Evolutionary conservation across 2,888 invertebrate genomes (phyloP).

Genomic region (Eueremaeus valkanovi): DNA sequence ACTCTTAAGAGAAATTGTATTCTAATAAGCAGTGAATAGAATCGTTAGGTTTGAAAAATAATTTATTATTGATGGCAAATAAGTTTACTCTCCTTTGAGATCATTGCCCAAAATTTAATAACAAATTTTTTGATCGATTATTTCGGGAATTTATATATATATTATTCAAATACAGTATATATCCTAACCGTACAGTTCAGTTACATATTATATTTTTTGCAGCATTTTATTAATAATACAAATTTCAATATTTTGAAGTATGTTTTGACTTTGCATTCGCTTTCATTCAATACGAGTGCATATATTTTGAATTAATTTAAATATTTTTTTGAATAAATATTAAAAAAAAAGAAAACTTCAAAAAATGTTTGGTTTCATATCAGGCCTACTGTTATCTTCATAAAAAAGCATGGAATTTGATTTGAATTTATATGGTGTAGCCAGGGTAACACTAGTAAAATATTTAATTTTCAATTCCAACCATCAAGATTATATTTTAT

Average conservation of each 20-base stretch:
- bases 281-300: not conserved
- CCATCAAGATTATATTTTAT: no score
- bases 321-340: not conserved
- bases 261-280: not conserved
- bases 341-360: not conserved
- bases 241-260: not conserved
- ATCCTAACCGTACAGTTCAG: not conserved
- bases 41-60: no score
- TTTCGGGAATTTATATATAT: not conserved
- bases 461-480: no score
- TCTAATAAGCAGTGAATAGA: not conserved
- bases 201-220: not conserved
- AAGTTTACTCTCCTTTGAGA: not conserved
- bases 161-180: not conserved
- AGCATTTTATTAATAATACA: not conserved
- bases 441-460: no score
- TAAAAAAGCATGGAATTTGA: not conserved
- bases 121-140: conserved; percentile 6
- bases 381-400: not conserved
- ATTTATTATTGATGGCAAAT: no score
- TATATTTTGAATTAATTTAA: conserved; percentile 9
- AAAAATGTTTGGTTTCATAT: not conserved
- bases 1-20: not conserved
- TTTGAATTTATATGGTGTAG: not conserved
- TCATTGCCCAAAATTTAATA: not conserved